phyloP scores from a whole-genome alignment of 2,113 vertebrate species.

The Etia nguti region DNA sequence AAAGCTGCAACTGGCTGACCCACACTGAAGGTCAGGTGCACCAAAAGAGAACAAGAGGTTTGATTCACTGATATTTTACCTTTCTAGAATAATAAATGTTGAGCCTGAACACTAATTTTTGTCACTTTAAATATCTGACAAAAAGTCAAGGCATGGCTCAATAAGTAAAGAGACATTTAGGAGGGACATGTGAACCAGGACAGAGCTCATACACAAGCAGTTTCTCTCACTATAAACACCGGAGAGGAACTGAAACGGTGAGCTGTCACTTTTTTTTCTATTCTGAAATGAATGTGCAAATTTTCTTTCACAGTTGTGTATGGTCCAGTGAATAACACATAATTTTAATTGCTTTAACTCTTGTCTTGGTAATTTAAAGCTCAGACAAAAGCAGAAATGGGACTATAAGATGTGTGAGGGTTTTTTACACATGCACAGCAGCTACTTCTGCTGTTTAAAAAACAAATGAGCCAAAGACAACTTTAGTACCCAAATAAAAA shows the following conservation, averaged over 20 bases:
- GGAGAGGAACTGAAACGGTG: background rate
- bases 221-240: background rate
- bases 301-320: background rate
- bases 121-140: background rate
- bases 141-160: background rate
- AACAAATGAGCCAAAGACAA: background rate
- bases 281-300: background rate
- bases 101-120: background rate
- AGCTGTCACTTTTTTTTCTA: background rate
- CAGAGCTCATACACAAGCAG: background rate
- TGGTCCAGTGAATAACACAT: background rate
- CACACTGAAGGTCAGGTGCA: background rate
- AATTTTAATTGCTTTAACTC: rapidly evolving
- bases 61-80: background rate
- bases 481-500: background rate
- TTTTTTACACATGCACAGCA: background rate
- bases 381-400: background rate
- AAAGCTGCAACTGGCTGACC: background rate
- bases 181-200: background rate
- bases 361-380: background rate
- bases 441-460: background rate
- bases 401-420: background rate
- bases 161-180: background rate
- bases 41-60: background rate
- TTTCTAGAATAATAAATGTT: background rate